These are phyloP conservation scores for Tautogolabrus adspersus DNA, from an alignment of 2,113 vertebrate species.

Conservation along the genomic window DNA sequence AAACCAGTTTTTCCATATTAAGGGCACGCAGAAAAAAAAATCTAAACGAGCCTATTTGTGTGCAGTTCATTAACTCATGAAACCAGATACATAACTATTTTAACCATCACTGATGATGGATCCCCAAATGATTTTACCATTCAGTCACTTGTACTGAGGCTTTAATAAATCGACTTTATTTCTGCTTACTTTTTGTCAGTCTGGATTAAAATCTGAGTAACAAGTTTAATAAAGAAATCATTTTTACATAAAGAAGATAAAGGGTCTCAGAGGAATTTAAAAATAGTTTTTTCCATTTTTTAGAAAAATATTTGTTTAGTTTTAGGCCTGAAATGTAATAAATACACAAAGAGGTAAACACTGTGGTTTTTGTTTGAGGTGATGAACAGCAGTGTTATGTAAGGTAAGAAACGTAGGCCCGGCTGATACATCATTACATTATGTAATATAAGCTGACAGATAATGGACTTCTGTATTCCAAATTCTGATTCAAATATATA, in stretches of 20 bases:
- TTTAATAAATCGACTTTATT: background rate
- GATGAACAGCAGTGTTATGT: background rate
- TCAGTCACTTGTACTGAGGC: background rate
- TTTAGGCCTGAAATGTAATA: background rate
- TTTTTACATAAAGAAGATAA: background rate
- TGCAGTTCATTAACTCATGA: background rate
- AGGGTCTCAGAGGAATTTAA: background rate
- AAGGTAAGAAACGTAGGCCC: background rate
- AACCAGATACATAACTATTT: no score
- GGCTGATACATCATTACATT: slow-evolving; percentile 9
- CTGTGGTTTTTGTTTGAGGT: background rate
- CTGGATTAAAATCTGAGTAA: background rate
- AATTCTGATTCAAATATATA: background rate
- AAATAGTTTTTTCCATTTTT: background rate
- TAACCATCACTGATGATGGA: no score
- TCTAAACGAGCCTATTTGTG: background rate
- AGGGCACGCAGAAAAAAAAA: background rate
- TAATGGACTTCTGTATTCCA: background rate
- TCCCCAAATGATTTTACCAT: background rate
- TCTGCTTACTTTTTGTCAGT: background rate
- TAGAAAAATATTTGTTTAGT: background rate
- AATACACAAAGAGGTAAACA: background rate
- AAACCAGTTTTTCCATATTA: background rate
- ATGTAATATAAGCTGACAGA: slow-evolving; percentile 1
- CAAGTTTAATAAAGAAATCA: background rate